Percentiles rank a stretch among this genome's conserved stretches.
phyloP scores from a whole-genome alignment of 2,888 invertebrate genomes.

The Mylabris sibirica region DNA sequence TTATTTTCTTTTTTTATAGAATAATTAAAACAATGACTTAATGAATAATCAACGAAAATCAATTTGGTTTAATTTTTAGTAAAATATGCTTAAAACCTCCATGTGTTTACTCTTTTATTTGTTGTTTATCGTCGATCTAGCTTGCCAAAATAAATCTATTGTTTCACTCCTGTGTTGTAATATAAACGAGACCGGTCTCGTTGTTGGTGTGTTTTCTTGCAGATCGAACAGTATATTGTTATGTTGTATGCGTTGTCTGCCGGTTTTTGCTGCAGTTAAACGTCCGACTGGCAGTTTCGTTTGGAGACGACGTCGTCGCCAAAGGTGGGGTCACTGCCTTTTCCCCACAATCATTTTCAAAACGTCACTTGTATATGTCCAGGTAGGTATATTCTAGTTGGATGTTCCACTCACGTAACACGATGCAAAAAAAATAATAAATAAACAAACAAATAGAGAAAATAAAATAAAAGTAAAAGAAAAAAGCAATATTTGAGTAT shows the following conservation, averaged over 20 bases:
- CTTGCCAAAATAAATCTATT: background rate
- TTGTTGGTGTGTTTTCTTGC: constrained; percentile 3
- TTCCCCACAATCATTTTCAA: constrained; percentile 40
- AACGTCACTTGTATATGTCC: constrained; percentile 42
- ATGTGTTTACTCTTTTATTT: background rate
- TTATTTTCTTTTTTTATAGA: background rate
- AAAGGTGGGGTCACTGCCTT: constrained; percentile 36
- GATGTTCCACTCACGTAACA: constrained; percentile 34
- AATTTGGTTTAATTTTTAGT: background rate
- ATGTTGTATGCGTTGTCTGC: background rate
- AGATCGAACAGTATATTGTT: background rate
- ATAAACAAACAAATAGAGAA: background rate
- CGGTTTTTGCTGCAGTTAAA: constrained; percentile 6
- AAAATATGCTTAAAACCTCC: background rate
- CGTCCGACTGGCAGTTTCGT: constrained; percentile 21
- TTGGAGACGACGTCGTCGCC: constrained; percentile 33
- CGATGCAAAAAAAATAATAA: constrained; percentile 12
- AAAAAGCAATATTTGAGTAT: background rate
- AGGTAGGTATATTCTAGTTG: constrained; percentile 23
- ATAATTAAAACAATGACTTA: background rate
- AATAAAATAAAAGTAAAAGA: background rate
- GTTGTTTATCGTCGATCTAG: background rate
- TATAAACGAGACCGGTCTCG: constrained; percentile 15
- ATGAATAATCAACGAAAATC: background rate
- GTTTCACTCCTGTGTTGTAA: background rate